Conservation (phyloP, 2,888 invertebrate species). For the Allophyes oxyacanthae region DNA sequence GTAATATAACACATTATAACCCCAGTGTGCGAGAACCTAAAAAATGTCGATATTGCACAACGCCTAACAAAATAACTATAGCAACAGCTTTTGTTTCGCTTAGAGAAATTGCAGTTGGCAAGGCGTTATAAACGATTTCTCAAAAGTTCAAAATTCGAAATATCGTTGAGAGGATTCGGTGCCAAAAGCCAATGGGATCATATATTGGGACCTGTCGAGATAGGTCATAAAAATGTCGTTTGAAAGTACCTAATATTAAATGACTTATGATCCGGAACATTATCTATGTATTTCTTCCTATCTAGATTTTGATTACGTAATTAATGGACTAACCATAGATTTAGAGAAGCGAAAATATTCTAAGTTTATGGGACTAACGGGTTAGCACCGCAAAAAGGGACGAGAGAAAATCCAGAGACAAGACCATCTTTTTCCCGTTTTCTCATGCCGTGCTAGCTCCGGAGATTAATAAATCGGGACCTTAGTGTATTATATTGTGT, state of each 20-base stretch:
- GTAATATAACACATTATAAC: too few relatives aligned
- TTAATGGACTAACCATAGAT: too few relatives aligned
- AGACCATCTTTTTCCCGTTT: too few relatives aligned
- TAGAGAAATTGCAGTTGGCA: slow-evolving; percentile 20
- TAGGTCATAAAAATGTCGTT: slow-evolving; percentile 41
- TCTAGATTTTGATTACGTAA: slow-evolving; percentile 6
- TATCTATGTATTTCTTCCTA: slow-evolving; percentile 14
- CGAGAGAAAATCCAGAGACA: too few relatives aligned
- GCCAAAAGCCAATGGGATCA: slow-evolving; percentile 46
- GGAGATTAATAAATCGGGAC: too few relatives aligned
- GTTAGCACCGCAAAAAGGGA: too few relatives aligned
- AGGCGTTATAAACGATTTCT: slow-evolving; percentile 26
- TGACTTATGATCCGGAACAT: slow-evolving; percentile 31
- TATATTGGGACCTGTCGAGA: slow-evolving; percentile 21
- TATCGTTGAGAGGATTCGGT: slow-evolving; percentile 17
- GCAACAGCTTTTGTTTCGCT: slow-evolving; percentile 30
- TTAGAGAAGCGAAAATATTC: too few relatives aligned
- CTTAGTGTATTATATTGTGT: too few relatives aligned
- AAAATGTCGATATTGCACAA: too few relatives aligned
- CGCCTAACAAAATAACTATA: slow-evolving; percentile 22
- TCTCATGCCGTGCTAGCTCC: too few relatives aligned
- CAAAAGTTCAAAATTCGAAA: slow-evolving; percentile 9
- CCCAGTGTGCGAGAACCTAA: too few relatives aligned
- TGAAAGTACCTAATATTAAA: slow-evolving; percentile 43
- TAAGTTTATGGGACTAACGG: too few relatives aligned